phyloP scores from a whole-genome alignment of 2,113 vertebrate genomes.

The Saimiri boliviensis region DNA sequence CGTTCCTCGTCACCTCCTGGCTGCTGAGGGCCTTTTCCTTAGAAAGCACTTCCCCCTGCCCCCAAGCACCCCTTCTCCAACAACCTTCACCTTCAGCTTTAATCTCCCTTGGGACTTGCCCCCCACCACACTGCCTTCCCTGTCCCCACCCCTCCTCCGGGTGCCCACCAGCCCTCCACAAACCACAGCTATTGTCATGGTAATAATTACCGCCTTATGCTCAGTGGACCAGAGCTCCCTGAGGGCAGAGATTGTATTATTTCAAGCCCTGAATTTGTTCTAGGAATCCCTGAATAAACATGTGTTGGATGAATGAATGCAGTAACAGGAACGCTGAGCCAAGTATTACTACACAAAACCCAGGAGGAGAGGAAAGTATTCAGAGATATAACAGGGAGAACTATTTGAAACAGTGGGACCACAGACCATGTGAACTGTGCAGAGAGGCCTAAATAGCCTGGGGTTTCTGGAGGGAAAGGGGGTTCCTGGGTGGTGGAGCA shows the following conservation, averaged over 20 bases:
- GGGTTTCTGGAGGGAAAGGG: not conserved
- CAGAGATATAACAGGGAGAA: not conserved
- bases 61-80: not conserved
- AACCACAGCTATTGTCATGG: not conserved
- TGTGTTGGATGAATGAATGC: not conserved
- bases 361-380: not conserved
- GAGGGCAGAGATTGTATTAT: not conserved
- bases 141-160: not conserved
- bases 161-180: not conserved
- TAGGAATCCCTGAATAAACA: not conserved
- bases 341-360: not conserved
- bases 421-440: not conserved
- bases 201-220: not conserved
- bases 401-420: not conserved
- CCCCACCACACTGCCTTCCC: not conserved
- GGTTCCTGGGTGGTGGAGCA: not conserved
- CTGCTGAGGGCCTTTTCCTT: not conserved
- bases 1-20: not conserved
- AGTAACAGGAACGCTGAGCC: not conserved
- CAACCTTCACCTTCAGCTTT: not conserved
- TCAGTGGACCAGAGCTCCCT: not conserved
- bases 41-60: not conserved
- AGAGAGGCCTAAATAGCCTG: not conserved
- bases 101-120: no score
- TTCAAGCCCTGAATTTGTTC: not conserved